A percentile compares a stretch with the other conserved stretches of the same genome.
These are phyloP conservation scores for Ceyx margarethae DNA, from an alignment of 2,113 vertebrate species.

Conservation along the genomic window DNA sequence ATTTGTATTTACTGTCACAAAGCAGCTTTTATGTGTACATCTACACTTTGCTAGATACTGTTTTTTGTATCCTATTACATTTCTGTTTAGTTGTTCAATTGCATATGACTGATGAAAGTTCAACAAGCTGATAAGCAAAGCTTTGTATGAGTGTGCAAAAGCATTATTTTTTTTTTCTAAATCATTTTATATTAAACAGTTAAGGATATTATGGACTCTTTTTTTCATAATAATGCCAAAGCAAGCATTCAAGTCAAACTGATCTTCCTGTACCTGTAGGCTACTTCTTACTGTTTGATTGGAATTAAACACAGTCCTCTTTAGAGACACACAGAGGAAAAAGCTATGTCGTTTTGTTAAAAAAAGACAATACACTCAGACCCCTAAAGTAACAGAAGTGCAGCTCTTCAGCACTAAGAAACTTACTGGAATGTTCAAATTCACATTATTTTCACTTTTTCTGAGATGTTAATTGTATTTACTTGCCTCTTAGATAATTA, in stretches of 20 bases:
- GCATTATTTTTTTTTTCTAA: slow-evolving; percentile 7
- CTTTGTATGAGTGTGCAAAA: slow-evolving; percentile 7
- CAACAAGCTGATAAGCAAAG: background rate
- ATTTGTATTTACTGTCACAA: background rate
- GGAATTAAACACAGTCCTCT: slow-evolving; percentile 22
- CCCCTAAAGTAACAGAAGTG: background rate
- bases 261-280: background rate
- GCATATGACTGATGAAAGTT: background rate
- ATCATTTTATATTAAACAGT: slow-evolving; percentile 50
- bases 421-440: background rate
- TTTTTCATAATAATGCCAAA: background rate
- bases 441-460: background rate
- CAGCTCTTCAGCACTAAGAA: background rate
- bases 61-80: background rate
- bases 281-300: background rate
- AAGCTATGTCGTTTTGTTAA: background rate
- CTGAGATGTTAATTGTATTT: background rate
- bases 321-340: slow-evolving; percentile 5
- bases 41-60: background rate
- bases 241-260: background rate
- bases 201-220: slow-evolving; percentile 25
- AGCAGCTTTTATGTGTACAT: background rate
- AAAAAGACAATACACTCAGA: background rate
- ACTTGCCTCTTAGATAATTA: background rate
- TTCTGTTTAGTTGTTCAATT: background rate